Base-by-base conservation (phyloP, 2,888 invertebrate genomes). In the Leptothorax acervorum region DNA sequence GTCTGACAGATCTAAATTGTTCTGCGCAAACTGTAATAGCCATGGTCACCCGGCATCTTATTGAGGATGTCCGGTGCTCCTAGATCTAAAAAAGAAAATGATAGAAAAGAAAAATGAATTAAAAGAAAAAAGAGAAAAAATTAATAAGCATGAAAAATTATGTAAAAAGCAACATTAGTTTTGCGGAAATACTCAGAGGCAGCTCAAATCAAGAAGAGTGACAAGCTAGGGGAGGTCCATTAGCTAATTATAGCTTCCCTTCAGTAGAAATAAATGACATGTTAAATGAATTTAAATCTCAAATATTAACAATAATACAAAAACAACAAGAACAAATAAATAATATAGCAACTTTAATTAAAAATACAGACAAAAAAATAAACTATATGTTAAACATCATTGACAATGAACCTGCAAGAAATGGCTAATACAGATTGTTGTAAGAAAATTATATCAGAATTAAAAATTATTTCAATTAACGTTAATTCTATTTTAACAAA, bases 21-120 rank as follows among this genome's bases (percentile, higher is more conserved):
- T 18, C n/a, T 76, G 76, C 3, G n/a, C 9, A 18, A 76, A 76
- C 23, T 76, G 76, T 63, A 62, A 76, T 15, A 18, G n/a, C 3
- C 51, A 35, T 31, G 62, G 39, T 3, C 48, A 63, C n/a, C 51
- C 63, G 9, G 51, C 48, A 51, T 51, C 62, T 0, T 76, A 48
- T 18, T 31, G 48, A 62, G 76, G 39, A 9, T 63, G 63, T 12
- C 28, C 63, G 42, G 23, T 57, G 3, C 8, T 39, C 6, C 0
- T 35, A 11, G 53, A 55, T 0, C 11, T 31, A 6, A 57, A 12
- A n/a, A 51, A 3, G 6, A 73, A 55, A 31, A 57, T 57, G 28
- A 5, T 11, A 0, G 57, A 57, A 23, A 57, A 28, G 35, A 57
- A 28, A 0, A 3, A 11, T 5, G 12, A 57, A 57, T 0, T 28